phyloP scores from a whole-genome alignment of 2,113 vertebrate species.

The Lynx canadensis region DNA sequence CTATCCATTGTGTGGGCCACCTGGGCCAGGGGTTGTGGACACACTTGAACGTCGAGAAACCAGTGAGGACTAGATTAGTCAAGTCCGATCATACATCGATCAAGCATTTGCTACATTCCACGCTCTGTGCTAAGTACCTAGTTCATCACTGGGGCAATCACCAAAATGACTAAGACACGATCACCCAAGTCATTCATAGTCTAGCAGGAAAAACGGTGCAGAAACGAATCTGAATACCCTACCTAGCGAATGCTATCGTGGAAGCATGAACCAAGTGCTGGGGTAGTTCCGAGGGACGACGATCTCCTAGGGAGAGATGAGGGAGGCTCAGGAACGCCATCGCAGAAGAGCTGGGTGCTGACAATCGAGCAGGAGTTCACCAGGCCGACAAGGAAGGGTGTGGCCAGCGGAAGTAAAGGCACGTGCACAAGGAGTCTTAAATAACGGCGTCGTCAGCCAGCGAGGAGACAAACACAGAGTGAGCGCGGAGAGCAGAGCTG shows the following conservation, averaged over 20 bases:
- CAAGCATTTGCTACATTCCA: not conserved
- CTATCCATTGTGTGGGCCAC: accelerated
- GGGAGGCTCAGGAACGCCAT: too few relatives aligned
- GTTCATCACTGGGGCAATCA: not conserved
- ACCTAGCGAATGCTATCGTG: accelerated
- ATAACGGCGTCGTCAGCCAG: not conserved
- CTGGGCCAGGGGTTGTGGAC: not conserved
- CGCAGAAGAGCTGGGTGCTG: not conserved
- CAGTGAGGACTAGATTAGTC: not conserved
- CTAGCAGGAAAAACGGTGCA: not conserved
- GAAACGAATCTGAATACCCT: not conserved
- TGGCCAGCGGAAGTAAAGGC: not conserved
- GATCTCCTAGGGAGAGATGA: not conserved
- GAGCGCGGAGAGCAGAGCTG: not conserved
- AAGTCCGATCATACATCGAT: accelerated
- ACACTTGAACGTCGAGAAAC: not conserved
- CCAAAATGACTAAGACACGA: not conserved
- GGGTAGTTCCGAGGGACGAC: not conserved
- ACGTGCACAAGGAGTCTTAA: accelerated
- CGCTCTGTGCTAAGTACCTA: not conserved
- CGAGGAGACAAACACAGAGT: not conserved
- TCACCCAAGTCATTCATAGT: not conserved
- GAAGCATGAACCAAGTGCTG: not conserved
- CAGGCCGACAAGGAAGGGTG: accelerated
- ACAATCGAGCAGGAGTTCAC: not conserved